Base-by-base conservation (phyloP, 2,888 invertebrate species). In the Drepana falcataria region DNA sequence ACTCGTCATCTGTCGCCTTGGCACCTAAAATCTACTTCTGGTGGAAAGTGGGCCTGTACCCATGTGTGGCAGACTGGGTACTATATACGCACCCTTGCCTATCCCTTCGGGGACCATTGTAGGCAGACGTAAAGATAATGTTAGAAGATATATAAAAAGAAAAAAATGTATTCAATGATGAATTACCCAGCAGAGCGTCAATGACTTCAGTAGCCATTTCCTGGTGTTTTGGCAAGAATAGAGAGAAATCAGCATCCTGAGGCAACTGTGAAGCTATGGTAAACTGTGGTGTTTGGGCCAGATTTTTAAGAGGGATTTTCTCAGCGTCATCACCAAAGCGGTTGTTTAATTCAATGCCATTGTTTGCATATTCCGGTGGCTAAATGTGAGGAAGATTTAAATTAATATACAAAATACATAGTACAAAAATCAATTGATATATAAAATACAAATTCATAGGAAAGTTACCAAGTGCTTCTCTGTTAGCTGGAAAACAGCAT, bases 191-290 rank as follows among this genome's bases (percentile, higher is more conserved):
- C 54, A 96, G 93, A 35, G 94, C 87, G 53, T 94, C 92, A 53
- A 95, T 94, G 57, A 97, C 92, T 61, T 93, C 91, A 0, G 92
- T 92, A 3, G 96, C 96, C 76, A 95, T 93, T 53, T 90, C 88
- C 49, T 94, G 93, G 77, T 97, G 97, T 33, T 79, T 85, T 0
- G 94, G 94, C 57, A 95, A 91, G 73, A 96, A 96, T 33, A 95
- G 85, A 0, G 96, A 96, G 81, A 97, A 96, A 64, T 93, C 92
- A 0, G 92, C 91, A 56, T 93, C 93, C 2, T 91, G 84, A 1
- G 91, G 91, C 54, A 95, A 82, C 59, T 92, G 87, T 62, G 91
- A 76, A 0, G 94, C 93, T 33, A 92, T 69, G 2, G 81, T 85
- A 57, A 95, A 84, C 59, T 93, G 85, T 0, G 95, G 95, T 51